Evolutionary conservation across 2,113 vertebrate genomes (phyloP).

Genomic region (Procavia capensis): DNA sequence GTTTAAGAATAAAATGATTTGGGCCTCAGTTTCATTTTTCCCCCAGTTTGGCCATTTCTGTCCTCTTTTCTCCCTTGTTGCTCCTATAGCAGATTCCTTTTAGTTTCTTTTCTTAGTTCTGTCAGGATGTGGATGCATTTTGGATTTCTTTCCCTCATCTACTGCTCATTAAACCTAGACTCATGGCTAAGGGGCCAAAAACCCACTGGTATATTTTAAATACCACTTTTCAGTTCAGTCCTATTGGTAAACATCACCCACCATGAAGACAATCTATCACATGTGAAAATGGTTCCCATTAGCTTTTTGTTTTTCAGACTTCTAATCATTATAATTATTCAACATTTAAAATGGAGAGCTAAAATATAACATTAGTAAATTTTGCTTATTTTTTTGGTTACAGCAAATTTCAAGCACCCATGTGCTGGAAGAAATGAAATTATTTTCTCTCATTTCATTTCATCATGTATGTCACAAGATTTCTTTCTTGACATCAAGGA

Average conservation of each 20-base stretch:
- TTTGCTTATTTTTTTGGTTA: not conserved
- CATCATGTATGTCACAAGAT: not conserved
- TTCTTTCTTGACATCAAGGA: not conserved
- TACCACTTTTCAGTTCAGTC: not conserved
- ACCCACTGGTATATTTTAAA: conserved; percentile 5
- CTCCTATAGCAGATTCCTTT: not conserved
- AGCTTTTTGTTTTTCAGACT: not conserved
- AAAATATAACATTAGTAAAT: conserved; percentile 20
- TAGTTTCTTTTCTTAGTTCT: not conserved
- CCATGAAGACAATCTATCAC: not conserved
- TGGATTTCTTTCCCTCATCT: not conserved
- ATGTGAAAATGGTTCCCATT: conserved; percentile 19
- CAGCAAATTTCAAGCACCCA: not conserved
- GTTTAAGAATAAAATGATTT: conserved; percentile 62
- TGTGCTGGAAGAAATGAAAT: not conserved
- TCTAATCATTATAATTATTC: not conserved
- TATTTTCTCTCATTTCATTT: not conserved
- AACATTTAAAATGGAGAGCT: conserved; percentile 15
- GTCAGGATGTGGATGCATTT: not conserved
- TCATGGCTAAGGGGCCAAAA: not conserved
- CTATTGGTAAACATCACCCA: conserved; percentile 38
- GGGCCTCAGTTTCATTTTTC: conserved; percentile 64
- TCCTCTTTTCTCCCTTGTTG: not conserved
- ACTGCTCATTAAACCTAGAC: not conserved
- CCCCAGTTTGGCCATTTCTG: rapidly evolving